Percentiles rank a stretch among this genome's conserved stretches.
These are phyloP conservation scores for Furcifer pardalis DNA, from an alignment of 2,797 vertebrate genomes.

Conservation along the genomic window DNA sequence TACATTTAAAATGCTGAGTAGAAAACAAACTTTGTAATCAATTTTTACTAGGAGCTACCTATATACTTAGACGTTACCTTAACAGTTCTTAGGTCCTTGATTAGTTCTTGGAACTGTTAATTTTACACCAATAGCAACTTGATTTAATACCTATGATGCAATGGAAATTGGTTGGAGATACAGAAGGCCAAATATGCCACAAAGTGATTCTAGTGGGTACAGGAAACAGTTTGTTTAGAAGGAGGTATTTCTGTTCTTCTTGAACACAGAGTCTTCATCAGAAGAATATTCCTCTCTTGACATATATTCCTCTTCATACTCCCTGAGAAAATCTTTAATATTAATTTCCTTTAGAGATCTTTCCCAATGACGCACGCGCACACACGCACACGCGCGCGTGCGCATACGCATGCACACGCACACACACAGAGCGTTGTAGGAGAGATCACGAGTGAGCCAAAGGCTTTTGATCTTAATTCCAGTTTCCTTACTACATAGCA, in stretches of 20 bases:
- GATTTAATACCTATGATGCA: neutral
- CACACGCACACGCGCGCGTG: too few species aligned
- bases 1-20: neutral
- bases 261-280: neutral
- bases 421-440: too few species aligned
- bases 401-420: too few species aligned
- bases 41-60: too few species aligned
- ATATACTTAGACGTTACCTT: too few species aligned
- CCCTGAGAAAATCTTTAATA: neutral
- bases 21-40: neutral
- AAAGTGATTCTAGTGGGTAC: neutral
- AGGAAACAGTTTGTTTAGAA: neutral
- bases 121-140: neutral
- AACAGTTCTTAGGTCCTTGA: too few species aligned
- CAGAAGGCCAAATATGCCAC: neutral
- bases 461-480: neutral
- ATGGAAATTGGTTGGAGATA: neutral
- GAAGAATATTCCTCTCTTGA: neutral
- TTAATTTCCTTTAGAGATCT: neutral
- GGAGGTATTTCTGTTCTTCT: neutral
- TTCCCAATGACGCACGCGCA: neutral
- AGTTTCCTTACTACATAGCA: neutral
- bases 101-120: too few species aligned
- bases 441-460: neutral
- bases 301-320: neutral